A percentile compares a stretch with the other conserved stretches of the same genome.
phyloP scores from a whole-genome alignment of 2,113 vertebrate genomes.

The Oceanodroma tethys region DNA sequence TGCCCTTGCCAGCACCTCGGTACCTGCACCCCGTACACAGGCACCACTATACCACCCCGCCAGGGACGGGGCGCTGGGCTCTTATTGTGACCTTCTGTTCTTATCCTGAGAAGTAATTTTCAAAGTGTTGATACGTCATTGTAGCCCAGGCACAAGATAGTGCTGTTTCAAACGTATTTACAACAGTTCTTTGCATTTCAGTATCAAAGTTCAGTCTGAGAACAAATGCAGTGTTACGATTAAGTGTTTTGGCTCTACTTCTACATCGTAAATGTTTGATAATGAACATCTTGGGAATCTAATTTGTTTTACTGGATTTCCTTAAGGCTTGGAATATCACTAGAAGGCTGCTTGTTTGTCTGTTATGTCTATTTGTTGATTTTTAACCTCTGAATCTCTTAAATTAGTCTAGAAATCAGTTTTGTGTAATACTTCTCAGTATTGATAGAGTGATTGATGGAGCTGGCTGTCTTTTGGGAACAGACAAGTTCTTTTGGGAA shows the following conservation, averaged over 20 bases:
- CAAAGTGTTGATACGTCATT: not conserved
- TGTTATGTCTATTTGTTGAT: not conserved
- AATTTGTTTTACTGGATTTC: not conserved
- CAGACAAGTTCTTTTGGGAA: not conserved
- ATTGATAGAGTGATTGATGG: not conserved
- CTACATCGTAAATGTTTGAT: not conserved
- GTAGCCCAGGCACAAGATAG: not conserved
- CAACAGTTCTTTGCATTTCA: not conserved
- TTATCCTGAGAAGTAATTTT: not conserved
- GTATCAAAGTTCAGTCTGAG: not conserved
- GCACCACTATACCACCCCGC: no score
- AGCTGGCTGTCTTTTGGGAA: not conserved
- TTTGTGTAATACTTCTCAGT: not conserved
- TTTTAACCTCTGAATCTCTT: not conserved
- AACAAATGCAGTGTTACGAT: not conserved
- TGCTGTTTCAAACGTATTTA: not conserved
- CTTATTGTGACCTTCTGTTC: not conserved
- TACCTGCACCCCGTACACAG: not conserved
- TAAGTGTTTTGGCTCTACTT: not conserved
- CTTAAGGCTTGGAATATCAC: not conserved
- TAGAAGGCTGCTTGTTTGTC: not conserved
- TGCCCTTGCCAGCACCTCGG: accelerated
- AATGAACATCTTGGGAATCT: not conserved
- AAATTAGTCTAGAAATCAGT: not conserved
- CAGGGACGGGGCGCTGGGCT: not conserved